Evolutionary conservation across 2,888 invertebrate genomes (phyloP).

Genomic region (Trachelus stipa): DNA sequence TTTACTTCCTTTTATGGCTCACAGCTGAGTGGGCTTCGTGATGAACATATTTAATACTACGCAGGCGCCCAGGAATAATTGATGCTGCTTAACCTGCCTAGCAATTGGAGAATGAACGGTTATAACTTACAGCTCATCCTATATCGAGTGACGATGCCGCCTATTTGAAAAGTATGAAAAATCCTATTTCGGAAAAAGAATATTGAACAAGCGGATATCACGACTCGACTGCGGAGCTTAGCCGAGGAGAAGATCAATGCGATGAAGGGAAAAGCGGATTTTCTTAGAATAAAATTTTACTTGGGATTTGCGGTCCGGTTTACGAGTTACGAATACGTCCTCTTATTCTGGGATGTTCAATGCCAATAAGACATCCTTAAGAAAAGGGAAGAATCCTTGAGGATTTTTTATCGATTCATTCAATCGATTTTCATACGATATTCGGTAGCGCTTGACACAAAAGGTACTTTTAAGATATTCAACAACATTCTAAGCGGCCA

Average conservation of each 20-base stretch:
- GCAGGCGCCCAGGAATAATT: constrained; percentile 60
- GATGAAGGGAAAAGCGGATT: constrained; percentile 40
- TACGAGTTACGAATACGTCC: background rate
- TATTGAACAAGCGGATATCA: constrained; percentile 69
- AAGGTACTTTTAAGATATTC: constrained; percentile 76
- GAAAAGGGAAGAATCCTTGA: background rate
- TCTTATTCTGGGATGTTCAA: background rate
- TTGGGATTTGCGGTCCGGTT: background rate
- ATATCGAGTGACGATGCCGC: constrained; percentile 74
- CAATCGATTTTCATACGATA: constrained; percentile 11
- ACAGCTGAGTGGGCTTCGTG: background rate
- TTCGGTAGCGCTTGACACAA: constrained; percentile 10
- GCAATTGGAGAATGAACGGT: constrained; percentile 75
- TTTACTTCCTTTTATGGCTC: too few relatives aligned
- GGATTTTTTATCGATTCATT: background rate
- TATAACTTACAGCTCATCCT: constrained; percentile 69
- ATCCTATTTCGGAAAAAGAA: constrained; percentile 71
- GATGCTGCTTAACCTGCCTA: constrained; percentile 70
- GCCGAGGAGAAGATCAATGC: constrained; percentile 34
- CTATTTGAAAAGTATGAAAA: constrained; percentile 76
- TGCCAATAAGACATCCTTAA: background rate
- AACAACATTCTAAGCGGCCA: constrained; percentile 70
- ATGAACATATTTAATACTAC: background rate
- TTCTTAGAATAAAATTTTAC: constrained; percentile 45
- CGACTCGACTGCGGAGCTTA: constrained; percentile 70